Base-by-base conservation (phyloP, 2,888 invertebrate genomes). In the Patella pellucida region DNA sequence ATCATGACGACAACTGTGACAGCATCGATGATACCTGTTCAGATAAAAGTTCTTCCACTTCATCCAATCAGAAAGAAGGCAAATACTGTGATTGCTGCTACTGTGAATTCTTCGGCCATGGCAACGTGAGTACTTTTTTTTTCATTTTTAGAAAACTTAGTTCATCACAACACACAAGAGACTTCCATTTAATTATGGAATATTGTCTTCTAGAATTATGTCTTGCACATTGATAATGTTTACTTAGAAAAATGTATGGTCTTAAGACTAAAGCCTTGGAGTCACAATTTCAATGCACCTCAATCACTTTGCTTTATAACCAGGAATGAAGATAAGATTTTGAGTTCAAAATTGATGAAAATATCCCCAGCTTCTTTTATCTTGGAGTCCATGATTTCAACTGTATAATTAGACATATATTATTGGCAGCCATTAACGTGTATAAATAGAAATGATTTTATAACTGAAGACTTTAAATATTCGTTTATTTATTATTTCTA, bases 41-140 rank as follows among this genome's bases (percentile, higher is more conserved):
- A 23, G 92, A 92, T 80, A 88, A 91, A 76, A 92, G 92, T 74
- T 91, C 92, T 62, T 92, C 92, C 56, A 91, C 92, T 3, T 91
- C 91, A 19, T 89, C 91, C 54, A 90, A 88, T 80, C 90, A 90
- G 84, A 90, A 90, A 79, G 92, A 92, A 82, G 91, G 91, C n/a
- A 91, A 92, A 83, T 92, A 92, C 85, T 95, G 95, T 89, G 94
- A 94, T 76, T 95, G 95, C 87, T 95, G 95, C 87, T 95, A 95
- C 87, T 95, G 95, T 88, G 95, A 95, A 83, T 95, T 95, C n/a
- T 95, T 95, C 84, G 95, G 95, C 68, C 95, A 95, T 83, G 94
- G 94, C 75, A 94, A 89, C 84, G 91, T 91, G 82, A 88, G 90
- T 86, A 14, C 15, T 2, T 16, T n/a, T 16, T n/a, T 54, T 50